phyloP scores from a whole-genome alignment of 2,797 vertebrate genomes.

The Ibycter americanus region DNA sequence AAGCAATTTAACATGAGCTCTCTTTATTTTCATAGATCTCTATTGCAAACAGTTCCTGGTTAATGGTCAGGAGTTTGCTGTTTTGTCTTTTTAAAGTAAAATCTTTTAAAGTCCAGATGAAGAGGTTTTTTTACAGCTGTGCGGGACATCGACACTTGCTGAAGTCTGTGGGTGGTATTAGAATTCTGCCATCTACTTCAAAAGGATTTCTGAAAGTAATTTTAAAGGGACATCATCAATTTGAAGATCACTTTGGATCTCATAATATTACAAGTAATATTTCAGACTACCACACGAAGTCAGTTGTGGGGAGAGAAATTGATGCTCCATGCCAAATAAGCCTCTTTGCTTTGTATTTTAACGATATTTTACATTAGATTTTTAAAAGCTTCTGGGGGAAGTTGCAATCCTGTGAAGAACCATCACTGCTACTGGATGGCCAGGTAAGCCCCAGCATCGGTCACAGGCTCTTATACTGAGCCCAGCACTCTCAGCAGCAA shows the following conservation, averaged over 20 bases:
- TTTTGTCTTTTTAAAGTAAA: slow-evolving; percentile 47
- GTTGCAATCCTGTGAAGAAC: background rate
- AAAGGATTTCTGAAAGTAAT: slow-evolving; percentile 21
- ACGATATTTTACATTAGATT: background rate
- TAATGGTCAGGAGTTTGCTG: slow-evolving; percentile 48
- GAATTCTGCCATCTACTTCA: slow-evolving; percentile 15
- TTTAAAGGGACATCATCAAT: slow-evolving; percentile 20
- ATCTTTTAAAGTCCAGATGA: slow-evolving; percentile 68
- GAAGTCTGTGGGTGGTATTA: slow-evolving; percentile 37
- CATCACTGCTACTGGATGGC: background rate
- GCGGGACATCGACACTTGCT: slow-evolving; percentile 39
- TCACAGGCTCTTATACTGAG: background rate
- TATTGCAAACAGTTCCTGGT: slow-evolving; percentile 49
- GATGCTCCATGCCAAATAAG: background rate
- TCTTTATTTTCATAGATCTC: slow-evolving; percentile 72
- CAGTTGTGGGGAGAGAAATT: background rate
- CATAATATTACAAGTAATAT: background rate
- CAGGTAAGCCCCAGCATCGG: background rate
- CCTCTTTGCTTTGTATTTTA: background rate
- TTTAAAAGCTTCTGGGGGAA: background rate
- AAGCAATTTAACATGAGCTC: slow-evolving; percentile 65
- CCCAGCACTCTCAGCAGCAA: background rate
- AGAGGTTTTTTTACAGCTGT: slow-evolving; percentile 61
- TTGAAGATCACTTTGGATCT: slow-evolving; percentile 7
- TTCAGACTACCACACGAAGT: background rate